Conservation (phyloP, 2,797 vertebrate species). For the Brachyalestes nurse region DNA sequence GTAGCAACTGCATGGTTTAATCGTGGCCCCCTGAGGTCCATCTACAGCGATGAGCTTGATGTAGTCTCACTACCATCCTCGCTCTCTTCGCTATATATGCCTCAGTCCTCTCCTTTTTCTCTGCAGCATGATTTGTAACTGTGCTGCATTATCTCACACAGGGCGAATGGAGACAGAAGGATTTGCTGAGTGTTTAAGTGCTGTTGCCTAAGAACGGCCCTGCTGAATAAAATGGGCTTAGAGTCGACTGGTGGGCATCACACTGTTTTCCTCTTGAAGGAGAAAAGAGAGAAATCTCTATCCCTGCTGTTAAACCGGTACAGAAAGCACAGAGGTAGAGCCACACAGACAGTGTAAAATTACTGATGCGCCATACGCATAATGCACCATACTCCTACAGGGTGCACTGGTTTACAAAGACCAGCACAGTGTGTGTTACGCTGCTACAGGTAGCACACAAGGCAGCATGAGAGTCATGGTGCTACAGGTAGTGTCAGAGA, state of each 20-base stretch:
- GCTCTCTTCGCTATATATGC: conserved; percentile 8
- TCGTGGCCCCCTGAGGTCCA: no score
- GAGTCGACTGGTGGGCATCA: conserved; percentile 19
- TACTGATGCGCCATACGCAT: conserved; percentile 12
- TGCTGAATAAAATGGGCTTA: conserved; percentile 42
- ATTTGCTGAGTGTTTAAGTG: conserved; percentile 27
- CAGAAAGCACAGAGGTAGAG: conserved; percentile 28
- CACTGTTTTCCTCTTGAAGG: conserved; percentile 23
- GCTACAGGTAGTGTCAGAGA: conserved; percentile 3
- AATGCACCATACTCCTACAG: conserved; percentile 35
- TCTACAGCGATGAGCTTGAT: no score
- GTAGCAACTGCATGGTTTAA: no score
- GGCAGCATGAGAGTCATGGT: not conserved
- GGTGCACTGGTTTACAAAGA: conserved; percentile 3
- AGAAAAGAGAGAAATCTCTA: conserved; percentile 6
- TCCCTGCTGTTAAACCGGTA: conserved; percentile 43
- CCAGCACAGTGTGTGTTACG: not conserved
- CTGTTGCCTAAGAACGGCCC: conserved; percentile 12
- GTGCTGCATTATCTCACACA: conserved; percentile 34
- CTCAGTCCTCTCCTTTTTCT: conserved; percentile 30
- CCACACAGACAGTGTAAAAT: conserved; percentile 33
- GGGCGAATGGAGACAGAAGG: conserved; percentile 22
- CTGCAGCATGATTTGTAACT: conserved; percentile 32
- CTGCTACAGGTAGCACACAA: conserved; percentile 39
- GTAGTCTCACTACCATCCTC: not conserved